phyloP scores from a whole-genome alignment of 2,113 vertebrate genomes.

The Anseranas semipalmata region DNA sequence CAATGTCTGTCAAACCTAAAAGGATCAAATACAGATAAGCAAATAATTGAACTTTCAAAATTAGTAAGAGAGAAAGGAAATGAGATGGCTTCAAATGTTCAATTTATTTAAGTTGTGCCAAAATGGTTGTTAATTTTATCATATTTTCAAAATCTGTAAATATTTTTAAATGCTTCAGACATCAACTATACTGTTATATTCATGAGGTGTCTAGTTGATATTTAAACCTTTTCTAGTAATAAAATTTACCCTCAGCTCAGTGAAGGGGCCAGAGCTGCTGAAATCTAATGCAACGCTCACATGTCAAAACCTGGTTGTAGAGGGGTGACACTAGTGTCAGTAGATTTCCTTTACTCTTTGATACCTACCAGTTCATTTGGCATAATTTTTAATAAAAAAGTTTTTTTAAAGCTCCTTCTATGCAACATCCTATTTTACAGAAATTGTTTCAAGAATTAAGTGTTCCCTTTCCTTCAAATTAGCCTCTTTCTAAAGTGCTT shows the following conservation, averaged over 20 bases:
- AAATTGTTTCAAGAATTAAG: not conserved
- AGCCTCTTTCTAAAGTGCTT: not conserved
- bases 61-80: not conserved
- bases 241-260: not conserved
- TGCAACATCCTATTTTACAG: not conserved
- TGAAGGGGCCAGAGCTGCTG: not conserved
- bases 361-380: not conserved
- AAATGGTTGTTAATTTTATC: not conserved
- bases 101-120: not conserved
- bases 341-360: not conserved
- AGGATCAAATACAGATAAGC: not conserved
- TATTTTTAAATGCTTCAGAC: not conserved
- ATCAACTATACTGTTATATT: not conserved
- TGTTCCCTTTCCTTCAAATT: not conserved
- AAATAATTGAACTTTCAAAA: constrained; percentile 5
- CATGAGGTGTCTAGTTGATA: not conserved
- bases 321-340: not conserved
- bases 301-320: not conserved
- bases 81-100: not conserved
- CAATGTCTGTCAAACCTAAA: not conserved
- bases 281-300: not conserved
- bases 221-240: not conserved
- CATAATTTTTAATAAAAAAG: not conserved
- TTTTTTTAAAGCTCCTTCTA: not conserved
- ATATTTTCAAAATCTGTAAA: not conserved